A percentile compares a stretch with the other conserved stretches of the same genome.
phyloP scores from a whole-genome alignment of 30 jellyfish, hydroid and myxozoan genomes.

The Phacellophora camtschatica region DNA sequence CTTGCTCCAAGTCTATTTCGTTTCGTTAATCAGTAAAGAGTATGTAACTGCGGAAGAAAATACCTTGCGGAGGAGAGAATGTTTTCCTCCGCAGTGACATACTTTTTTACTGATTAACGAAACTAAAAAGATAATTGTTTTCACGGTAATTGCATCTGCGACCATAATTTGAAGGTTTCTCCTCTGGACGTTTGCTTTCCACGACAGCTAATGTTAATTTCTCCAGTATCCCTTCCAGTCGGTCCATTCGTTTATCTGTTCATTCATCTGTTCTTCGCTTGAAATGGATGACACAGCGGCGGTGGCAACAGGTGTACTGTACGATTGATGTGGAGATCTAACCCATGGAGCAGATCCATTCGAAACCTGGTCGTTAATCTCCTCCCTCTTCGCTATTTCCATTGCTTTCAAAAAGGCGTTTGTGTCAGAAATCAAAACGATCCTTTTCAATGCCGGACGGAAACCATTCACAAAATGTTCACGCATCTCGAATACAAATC shows the following conservation, averaged over 20 bases:
- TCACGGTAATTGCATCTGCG: neutral
- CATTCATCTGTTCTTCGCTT: no score
- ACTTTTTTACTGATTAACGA: no score
- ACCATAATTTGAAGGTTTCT: neutral
- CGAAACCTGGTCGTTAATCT: slow-evolving; percentile 1
- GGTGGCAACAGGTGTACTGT: neutral
- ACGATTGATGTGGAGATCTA: neutral
- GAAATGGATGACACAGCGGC: neutral
- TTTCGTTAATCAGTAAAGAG: no score
- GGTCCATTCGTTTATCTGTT: neutral
- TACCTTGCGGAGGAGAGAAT: no score
- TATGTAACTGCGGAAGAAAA: no score
- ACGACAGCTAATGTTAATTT: neutral
- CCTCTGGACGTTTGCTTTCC: neutral
- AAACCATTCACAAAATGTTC: slow-evolving; percentile 12
- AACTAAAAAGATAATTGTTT: neutral
- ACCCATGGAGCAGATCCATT: slow-evolving; percentile 26
- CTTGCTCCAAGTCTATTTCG: no score
- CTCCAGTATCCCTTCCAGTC: neutral
- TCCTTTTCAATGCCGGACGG: neutral
- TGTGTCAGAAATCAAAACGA: slow-evolving; percentile 28
- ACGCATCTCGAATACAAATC: slow-evolving; percentile 16
- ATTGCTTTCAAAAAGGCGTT: neutral
- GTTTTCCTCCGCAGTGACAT: no score
- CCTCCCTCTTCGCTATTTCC: slow-evolving; percentile 34